A percentile compares a stretch with the other conserved stretches of the same genome.
Evolutionary conservation across 2,888 invertebrate genomes (phyloP).

Genomic region (Eurois occulta): DNA sequence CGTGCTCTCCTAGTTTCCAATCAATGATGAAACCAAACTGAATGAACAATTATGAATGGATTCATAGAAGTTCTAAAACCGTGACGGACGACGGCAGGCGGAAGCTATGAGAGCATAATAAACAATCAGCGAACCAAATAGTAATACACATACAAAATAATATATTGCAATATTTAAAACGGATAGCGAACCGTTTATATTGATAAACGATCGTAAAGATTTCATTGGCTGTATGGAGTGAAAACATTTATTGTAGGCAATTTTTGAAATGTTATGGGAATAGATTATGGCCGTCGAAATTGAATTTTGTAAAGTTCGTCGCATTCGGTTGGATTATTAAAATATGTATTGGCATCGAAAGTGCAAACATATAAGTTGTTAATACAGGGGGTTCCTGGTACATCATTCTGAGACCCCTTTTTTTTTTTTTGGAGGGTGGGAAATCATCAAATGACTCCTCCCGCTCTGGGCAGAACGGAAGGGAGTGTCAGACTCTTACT

Average conservation of each 20-base stretch:
- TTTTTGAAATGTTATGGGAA: not conserved
- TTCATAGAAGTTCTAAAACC: constrained; percentile 48
- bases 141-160: constrained; percentile 30
- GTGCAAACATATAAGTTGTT: too few species aligned
- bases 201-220: constrained; percentile 42
- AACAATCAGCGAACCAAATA: constrained; percentile 48
- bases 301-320: not conserved
- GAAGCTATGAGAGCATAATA: constrained; percentile 50
- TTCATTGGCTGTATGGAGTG: constrained; percentile 11
- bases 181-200: constrained; percentile 42
- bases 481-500: too few species aligned
- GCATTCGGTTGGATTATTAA: not conserved
- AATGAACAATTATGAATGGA: constrained; percentile 61
- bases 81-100: constrained; percentile 46
- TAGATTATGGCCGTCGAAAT: not conserved
- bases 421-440: too few species aligned
- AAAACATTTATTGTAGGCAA: constrained; percentile 27
- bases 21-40: constrained; percentile 23
- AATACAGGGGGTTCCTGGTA: too few species aligned
- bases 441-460: too few species aligned
- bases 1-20: constrained; percentile 1
- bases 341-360: constrained; percentile 17
- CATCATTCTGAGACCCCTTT: too few species aligned
- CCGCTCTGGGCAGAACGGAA: too few species aligned
- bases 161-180: constrained; percentile 51